These are phyloP conservation scores for Castor canadensis DNA, from an alignment of 2,113 vertebrate species.

Conservation along the genomic window DNA sequence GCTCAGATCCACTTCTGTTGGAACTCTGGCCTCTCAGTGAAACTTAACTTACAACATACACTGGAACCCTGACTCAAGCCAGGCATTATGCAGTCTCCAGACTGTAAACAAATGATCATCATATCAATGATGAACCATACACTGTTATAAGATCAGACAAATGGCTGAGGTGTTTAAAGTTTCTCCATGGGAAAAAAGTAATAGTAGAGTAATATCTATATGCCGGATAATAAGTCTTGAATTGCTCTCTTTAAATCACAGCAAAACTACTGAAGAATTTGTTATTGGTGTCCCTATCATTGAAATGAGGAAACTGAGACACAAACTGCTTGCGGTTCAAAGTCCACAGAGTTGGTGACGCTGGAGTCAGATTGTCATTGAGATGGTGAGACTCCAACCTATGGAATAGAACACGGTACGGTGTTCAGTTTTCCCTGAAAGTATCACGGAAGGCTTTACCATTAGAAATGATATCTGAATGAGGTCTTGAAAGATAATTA, in stretches of 20 bases:
- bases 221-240: neutral
- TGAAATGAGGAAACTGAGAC: neutral
- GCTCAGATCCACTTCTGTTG: neutral
- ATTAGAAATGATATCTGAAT: neutral
- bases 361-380: neutral
- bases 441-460: neutral
- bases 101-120: neutral
- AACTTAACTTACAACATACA: neutral
- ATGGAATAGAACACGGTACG: neutral
- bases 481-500: neutral
- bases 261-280: neutral
- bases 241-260: neutral
- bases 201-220: neutral
- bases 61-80: neutral
- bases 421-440: conserved; percentile 5
- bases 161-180: neutral
- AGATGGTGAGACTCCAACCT: neutral
- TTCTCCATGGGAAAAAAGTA: neutral
- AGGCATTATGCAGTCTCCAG: neutral
- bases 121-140: neutral
- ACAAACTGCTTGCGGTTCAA: neutral
- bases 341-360: neutral
- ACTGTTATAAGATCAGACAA: neutral
- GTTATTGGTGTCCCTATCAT: neutral
- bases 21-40: neutral